These are phyloP conservation scores for Microcaecilia unicolor DNA, from an alignment of 2,797 vertebrate genomes.

Conservation along the genomic window DNA sequence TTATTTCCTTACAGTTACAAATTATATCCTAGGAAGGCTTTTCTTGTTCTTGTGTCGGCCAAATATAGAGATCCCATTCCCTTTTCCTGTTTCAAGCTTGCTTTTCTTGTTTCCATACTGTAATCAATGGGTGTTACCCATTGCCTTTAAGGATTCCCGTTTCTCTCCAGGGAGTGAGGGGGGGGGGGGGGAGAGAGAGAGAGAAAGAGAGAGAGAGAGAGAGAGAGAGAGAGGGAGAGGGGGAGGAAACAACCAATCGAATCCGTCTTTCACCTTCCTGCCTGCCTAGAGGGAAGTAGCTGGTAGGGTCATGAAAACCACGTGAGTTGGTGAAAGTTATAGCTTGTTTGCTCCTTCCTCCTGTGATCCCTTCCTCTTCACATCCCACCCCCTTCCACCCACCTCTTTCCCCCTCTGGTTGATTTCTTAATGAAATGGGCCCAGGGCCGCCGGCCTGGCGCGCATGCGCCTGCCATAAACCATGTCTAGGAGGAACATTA, in stretches of 20 bases:
- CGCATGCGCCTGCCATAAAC: constrained; percentile 68
- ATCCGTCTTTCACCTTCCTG: constrained; percentile 23
- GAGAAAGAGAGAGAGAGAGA: no score
- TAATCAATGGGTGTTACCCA: constrained; percentile 21
- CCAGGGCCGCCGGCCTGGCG: constrained; percentile 39
- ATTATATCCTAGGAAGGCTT: no score
- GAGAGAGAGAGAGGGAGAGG: no score
- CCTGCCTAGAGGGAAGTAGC: constrained; percentile 44
- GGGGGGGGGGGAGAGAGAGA: no score
- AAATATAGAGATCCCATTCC: constrained; percentile 46
- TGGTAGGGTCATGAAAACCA: constrained; percentile 54
- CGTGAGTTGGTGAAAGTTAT: constrained; percentile 49
- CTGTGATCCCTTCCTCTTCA: no score
- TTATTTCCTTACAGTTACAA: no score
- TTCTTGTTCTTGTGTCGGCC: constrained; percentile 38
- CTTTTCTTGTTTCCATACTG: background rate
- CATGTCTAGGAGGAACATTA: constrained; percentile 81
- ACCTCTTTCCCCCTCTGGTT: constrained; percentile 57
- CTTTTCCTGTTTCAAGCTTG: constrained; percentile 8
- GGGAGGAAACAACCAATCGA: constrained; percentile 55
- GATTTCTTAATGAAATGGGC: constrained; percentile 82
- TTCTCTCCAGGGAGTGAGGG: constrained; percentile 16
- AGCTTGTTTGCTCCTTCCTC: constrained; percentile 61
- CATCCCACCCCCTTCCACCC: no score
- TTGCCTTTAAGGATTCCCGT: constrained; percentile 63